Percentiles rank a stretch among this genome's conserved stretches.
phyloP scores from a whole-genome alignment of 2,888 invertebrate genomes.

The Agriopis aurantiaria region DNA sequence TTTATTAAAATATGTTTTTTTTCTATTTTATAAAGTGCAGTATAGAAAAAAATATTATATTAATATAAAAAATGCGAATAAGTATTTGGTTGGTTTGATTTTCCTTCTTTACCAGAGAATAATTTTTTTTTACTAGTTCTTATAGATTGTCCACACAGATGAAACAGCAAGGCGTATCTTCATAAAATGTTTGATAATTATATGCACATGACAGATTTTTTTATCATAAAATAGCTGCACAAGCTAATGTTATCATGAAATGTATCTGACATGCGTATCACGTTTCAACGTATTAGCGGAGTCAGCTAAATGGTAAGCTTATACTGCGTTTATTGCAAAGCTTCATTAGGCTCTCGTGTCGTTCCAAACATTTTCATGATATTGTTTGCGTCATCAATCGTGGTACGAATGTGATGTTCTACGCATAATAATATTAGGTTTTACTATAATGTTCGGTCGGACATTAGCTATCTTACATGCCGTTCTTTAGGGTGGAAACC shows the following conservation, averaged over 20 bases:
- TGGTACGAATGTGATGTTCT: not conserved
- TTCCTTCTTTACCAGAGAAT: too few species aligned
- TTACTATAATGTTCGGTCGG: not conserved
- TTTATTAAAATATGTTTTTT: too few species aligned
- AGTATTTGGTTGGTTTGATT: too few species aligned
- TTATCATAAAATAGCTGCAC: not conserved
- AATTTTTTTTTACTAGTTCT: too few species aligned
- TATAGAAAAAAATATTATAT: too few species aligned
- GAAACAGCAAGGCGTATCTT: too few species aligned
- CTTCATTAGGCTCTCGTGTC: slow-evolving; percentile 28
- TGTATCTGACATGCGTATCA: slow-evolving; percentile 12
- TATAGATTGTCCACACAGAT: too few species aligned
- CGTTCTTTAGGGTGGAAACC: too few species aligned
- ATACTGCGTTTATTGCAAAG: slow-evolving; percentile 33
- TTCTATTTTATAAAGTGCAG: too few species aligned
- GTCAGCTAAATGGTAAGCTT: slow-evolving; percentile 18
- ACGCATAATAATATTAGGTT: not conserved
- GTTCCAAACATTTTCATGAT: slow-evolving; percentile 13
- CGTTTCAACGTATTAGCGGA: slow-evolving; percentile 18
- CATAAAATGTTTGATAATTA: not conserved
- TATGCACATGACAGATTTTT: not conserved
- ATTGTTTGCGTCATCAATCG: slow-evolving; percentile 16
- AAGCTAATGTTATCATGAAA: slow-evolving; percentile 1
- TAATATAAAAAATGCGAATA: too few species aligned
- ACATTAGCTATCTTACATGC: not conserved